Evolutionary conservation across 2,797 vertebrate species (phyloP), one percentile per base, ranked within the genome.

Genomic region (Smutsia gigantea): DNA sequence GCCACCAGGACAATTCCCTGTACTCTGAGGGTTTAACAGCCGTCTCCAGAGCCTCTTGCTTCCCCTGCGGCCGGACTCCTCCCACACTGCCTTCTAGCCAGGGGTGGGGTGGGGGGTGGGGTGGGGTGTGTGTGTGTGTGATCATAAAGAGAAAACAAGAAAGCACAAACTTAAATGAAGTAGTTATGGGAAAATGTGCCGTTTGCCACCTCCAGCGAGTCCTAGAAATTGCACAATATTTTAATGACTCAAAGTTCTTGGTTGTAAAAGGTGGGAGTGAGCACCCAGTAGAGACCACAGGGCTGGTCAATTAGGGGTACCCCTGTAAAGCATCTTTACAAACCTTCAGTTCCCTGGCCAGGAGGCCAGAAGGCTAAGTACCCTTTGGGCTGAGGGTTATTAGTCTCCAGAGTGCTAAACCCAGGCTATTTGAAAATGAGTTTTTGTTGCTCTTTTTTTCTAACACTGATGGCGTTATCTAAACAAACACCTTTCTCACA

Each of bases 261-360:
- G 72, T n/a, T 86, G 19, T 66, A 87, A 90, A 46, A 92, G 49
- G 71, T 83, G 49, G 79, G 18, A 75, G 49, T 75, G 18, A 75
- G 39, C 49, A 14, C 39, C 27, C 46, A 2, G 5, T 34, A 29
- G 42, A 63, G 27, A 57, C 18, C 21, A 5, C 4, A 10, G 27
- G 29, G n/a, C 4, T 34, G 37, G 75, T 46, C 64, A 14, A 1
- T 63, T 18, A 29, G 17, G 18, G 14, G 77, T 7, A 1, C 55
- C 34, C 57, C 2, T 37, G 0, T 0, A 42, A 59, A 42, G 49
- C 66, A 64, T 49, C 19, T 25, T 31, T 4, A 1, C 12, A 42
- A 51, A 51, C 34, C 19, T 18, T 68, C 6, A 23, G 63, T 21
- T 93, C 78, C 11, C 1, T 8, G 42, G 71, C 21, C 27, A 4